Base-by-base conservation (phyloP, 2,797 vertebrate species). In the Picus viridis region DNA sequence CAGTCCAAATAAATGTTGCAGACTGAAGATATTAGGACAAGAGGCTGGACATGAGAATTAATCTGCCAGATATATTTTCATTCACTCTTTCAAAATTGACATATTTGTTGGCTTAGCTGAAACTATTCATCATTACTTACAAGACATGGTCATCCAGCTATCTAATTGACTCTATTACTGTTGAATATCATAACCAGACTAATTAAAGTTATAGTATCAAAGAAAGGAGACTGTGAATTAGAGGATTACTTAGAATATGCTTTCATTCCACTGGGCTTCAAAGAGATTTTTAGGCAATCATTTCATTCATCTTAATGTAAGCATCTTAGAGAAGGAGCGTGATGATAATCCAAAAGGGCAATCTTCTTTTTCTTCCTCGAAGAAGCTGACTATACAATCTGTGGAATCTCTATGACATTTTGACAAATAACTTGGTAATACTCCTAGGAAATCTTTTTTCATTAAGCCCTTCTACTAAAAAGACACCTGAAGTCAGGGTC, bases 351-450 rank as follows among this genome's bases (percentile, higher is more conserved):
- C 2, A 14, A 74, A 80, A 88, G 92, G 75, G 12, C 57, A 91
- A 84, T 94, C 73, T 94, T 83, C 32, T 83, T 91, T 94, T 68
- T 87, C 18, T 13, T 81, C 43, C 53, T 59, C 75, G 81, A 94
- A 90, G 76, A 83, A 91, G 83, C 78, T 94, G 83, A 94, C 72
- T 94, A 51, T 56, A 93, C 65, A 88, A 23, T 94, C 64, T 88
- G 30, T 68, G 53, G 41, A 88, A 70, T 51, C 83, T 43, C 76
- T 84, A n/a, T 90, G 93, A 86, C 89, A 93, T 96, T 93, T 95
- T 94, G 87, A 94, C 58, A 94, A 97, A 97, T 91, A 53, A 67
- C 71, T 87, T 34, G 53, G n/a, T 89, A 92, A 94, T 89, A 58
- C 20, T 73, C 14, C 84, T 36, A 83, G 67, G 43, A 94, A 93